phyloP scores from a whole-genome alignment of 2,797 vertebrate genomes.

The Chaetophractus vellerosus region DNA sequence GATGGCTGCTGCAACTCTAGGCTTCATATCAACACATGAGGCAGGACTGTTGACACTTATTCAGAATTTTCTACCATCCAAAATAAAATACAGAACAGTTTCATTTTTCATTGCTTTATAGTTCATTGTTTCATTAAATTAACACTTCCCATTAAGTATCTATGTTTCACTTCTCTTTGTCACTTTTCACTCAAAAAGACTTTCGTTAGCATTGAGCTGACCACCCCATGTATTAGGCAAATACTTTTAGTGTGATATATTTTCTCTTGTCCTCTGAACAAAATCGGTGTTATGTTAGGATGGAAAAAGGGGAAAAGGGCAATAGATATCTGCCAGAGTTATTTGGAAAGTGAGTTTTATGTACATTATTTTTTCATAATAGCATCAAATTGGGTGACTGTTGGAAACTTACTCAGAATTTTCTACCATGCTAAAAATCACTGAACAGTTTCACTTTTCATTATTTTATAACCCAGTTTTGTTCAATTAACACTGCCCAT shows the following conservation, averaged over 20 bases:
- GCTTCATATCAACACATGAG: background rate
- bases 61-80: background rate
- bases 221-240: background rate
- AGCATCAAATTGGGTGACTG: background rate
- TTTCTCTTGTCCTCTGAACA: slow-evolving; percentile 11
- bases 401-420: background rate
- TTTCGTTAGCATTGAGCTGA: background rate
- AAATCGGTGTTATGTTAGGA: background rate
- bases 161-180: slow-evolving; percentile 8
- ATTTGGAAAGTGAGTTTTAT: background rate
- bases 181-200: background rate
- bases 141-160: background rate
- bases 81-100: background rate
- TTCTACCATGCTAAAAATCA: background rate
- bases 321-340: background rate
- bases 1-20: background rate
- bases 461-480: background rate
- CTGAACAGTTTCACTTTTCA: background rate
- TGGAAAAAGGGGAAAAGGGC: background rate
- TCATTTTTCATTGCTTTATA: background rate
- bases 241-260: background rate
- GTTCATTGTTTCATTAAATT: background rate
- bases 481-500: background rate
- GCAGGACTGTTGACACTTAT: background rate
- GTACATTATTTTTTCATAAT: background rate